Conservation (phyloP, 1,140 invertebrate species). For the Meteorus sp. region DNA sequence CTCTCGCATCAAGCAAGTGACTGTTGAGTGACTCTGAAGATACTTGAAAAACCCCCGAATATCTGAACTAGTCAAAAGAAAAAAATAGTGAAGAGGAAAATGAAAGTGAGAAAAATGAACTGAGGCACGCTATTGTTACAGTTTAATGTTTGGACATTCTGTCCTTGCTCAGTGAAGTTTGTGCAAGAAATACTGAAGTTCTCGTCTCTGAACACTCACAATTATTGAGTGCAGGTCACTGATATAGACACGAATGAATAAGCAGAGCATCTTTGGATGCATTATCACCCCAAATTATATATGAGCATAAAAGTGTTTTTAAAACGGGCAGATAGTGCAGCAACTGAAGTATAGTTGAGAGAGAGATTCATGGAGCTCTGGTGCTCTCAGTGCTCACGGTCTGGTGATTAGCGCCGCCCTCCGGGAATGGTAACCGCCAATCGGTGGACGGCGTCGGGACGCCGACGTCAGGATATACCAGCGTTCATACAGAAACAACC, state of each 20-base stretch:
- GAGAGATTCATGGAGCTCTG: conserved; percentile 43
- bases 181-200: too few relatives aligned
- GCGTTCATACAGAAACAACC: too few relatives aligned
- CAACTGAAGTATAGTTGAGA: conserved; percentile 15
- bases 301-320: background rate
- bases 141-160: too few relatives aligned
- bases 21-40: conserved; percentile 6
- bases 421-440: conserved; percentile 57
- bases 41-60: too few relatives aligned
- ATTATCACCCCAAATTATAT: too few relatives aligned
- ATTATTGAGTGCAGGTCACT: too few relatives aligned
- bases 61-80: background rate
- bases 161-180: too few relatives aligned
- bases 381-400: conserved; percentile 46
- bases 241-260: too few relatives aligned
- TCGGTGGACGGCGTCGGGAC: conserved; percentile 57
- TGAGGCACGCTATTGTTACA: too few relatives aligned
- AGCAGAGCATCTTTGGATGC: too few relatives aligned
- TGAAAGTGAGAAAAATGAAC: conserved; percentile 3
- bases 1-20: conserved; percentile 9
- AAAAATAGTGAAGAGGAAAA: conserved; percentile 9
- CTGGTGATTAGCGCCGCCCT: conserved; percentile 60
- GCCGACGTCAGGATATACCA: too few relatives aligned
- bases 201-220: too few relatives aligned
- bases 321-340: conserved; percentile 23